These are phyloP conservation scores for Drosophila hamatofila DNA, from an alignment of 2,888 invertebrate genomes.

Conservation along the genomic window DNA sequence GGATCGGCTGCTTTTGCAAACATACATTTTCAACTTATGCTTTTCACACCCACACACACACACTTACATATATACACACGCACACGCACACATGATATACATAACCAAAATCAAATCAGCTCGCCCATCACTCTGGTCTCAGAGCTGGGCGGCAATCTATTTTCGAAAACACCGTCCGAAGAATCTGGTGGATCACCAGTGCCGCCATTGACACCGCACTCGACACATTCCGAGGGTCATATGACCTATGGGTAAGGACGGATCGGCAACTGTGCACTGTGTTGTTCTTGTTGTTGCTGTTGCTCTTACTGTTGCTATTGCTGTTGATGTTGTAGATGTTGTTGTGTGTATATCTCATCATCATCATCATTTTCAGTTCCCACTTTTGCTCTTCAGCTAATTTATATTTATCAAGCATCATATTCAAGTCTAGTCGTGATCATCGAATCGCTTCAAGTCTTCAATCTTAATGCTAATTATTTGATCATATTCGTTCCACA, in stretches of 20 bases:
- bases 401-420: slow-evolving; percentile 11
- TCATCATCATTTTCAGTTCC: slow-evolving; percentile 15
- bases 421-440: slow-evolving; percentile 6
- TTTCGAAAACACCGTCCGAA: slow-evolving; percentile 97
- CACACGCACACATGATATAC: slow-evolving; percentile 11
- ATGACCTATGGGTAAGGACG: slow-evolving; percentile 86
- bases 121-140: slow-evolving; percentile 97
- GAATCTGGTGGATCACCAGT: slow-evolving; percentile 90
- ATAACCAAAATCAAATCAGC: slow-evolving; percentile 85
- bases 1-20: slow-evolving; percentile 79
- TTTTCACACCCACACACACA: slow-evolving; percentile 43
- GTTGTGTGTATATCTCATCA: slow-evolving; percentile 41
- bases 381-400: slow-evolving; percentile 22
- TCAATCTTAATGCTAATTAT: not conserved
- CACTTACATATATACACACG: slow-evolving; percentile 7
- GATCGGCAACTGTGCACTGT: slow-evolving; percentile 45
- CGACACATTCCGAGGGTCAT: slow-evolving; percentile 86
- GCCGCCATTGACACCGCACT: slow-evolving; percentile 89
- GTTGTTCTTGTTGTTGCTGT: slow-evolving; percentile 50
- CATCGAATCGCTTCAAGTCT: not conserved
- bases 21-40: slow-evolving; percentile 50
- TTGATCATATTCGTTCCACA: slow-evolving; percentile 73
- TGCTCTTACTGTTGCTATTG: slow-evolving; percentile 44
- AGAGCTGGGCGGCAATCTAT: slow-evolving; percentile 97
- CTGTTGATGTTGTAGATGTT: slow-evolving; percentile 35